phyloP scores from a whole-genome alignment of 2,888 invertebrate genomes.

The Latrodectus hesperus region DNA sequence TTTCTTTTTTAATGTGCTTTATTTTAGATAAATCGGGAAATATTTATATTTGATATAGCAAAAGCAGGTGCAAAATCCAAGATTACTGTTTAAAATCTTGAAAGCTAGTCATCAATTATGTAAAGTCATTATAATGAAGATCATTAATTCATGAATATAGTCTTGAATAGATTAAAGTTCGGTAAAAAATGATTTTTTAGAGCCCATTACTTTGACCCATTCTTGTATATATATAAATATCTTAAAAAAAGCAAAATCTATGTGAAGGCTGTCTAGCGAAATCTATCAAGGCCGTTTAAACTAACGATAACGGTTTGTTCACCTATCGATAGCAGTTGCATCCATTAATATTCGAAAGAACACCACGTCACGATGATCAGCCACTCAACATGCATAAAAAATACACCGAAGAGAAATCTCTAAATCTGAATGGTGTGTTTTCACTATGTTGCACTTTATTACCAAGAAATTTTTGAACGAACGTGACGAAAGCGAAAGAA shows the following conservation, averaged over 20 bases:
- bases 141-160: not conserved
- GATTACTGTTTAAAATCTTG: too few relatives aligned
- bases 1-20: too few relatives aligned
- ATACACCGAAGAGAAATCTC: not conserved
- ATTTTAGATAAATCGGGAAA: too few relatives aligned
- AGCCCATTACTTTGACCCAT: not conserved
- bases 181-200: not conserved
- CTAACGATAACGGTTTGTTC: not conserved
- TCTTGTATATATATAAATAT: not conserved
- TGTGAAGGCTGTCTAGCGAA: not conserved
- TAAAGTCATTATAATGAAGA: not conserved
- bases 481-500: not conserved
- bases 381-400: not conserved
- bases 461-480: not conserved
- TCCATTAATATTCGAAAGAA: not conserved
- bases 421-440: not conserved
- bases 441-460: not conserved
- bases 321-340: not conserved
- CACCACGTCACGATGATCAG: not conserved
- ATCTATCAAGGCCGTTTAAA: slow-evolving; percentile 2
- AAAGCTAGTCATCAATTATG: too few relatives aligned
- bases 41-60: too few relatives aligned
- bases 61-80: too few relatives aligned
- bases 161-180: not conserved
- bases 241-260: not conserved